These are phyloP conservation scores for Drosophila athabasca DNA, from an alignment of 1,140 invertebrate genomes.

Conservation along the genomic window DNA sequence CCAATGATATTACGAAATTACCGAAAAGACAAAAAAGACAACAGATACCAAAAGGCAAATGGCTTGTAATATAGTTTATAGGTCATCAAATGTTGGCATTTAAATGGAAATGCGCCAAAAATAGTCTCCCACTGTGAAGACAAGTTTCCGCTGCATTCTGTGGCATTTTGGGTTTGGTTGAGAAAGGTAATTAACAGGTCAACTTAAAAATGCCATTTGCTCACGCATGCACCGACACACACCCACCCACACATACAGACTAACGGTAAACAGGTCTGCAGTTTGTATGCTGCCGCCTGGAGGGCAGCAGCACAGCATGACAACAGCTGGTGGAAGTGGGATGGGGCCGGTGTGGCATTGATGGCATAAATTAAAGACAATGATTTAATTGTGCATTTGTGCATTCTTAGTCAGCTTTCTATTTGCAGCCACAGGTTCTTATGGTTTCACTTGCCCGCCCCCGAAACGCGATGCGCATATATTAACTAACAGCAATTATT, in stretches of 20 bases:
- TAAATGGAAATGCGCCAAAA: constrained; percentile 30
- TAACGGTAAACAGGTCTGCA: constrained; percentile 1
- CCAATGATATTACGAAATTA: constrained; percentile 54
- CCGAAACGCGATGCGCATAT: constrained; percentile 36
- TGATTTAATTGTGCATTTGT: constrained; percentile 26
- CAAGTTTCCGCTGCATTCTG: not conserved
- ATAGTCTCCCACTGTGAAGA: not conserved
- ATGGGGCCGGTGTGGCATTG: constrained; percentile 28
- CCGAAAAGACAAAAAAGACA: constrained; percentile 17
- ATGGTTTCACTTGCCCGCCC: constrained; percentile 54
- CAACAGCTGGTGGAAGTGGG: constrained; percentile 12
- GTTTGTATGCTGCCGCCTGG: constrained; percentile 32
- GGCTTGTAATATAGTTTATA: constrained; percentile 12
- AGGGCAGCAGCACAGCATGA: no score
- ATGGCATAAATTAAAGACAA: constrained; percentile 57
- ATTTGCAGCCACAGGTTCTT: constrained; percentile 57
- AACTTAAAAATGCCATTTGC: constrained; percentile 40
- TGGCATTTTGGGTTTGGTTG: constrained; percentile 42
- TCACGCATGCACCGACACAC: constrained; percentile 8
- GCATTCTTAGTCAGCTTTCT: constrained; percentile 62
- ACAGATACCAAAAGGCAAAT: constrained; percentile 6
- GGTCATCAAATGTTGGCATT: constrained; percentile 33
- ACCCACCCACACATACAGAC: no score
- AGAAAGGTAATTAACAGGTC: constrained; percentile 50
- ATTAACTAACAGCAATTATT: constrained; percentile 17